Conservation (phyloP, 2,797 vertebrate genomes). For the Cryptoprocta ferox region DNA sequence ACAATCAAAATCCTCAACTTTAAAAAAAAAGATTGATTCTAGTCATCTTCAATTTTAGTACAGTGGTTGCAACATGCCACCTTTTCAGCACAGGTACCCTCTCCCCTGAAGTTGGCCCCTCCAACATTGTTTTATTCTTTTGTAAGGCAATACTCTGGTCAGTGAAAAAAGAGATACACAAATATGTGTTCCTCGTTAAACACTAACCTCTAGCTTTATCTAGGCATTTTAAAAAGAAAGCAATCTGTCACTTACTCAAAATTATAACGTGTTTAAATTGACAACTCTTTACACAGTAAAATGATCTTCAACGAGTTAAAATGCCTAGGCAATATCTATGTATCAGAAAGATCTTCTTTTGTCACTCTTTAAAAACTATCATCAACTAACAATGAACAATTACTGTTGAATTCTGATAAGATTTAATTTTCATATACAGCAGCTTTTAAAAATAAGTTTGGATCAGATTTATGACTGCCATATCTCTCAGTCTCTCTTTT, state of each 20-base stretch:
- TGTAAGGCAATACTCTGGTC: neutral
- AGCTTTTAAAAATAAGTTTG: constrained; percentile 3
- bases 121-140: neutral
- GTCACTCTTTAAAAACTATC: neutral
- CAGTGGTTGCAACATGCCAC: neutral
- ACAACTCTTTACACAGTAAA: neutral
- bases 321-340: neutral
- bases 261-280: neutral
- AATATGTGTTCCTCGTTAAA: neutral
- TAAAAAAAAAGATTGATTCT: neutral
- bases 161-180: neutral
- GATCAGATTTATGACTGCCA: neutral
- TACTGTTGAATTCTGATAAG: neutral
- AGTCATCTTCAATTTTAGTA: neutral
- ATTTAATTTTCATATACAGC: neutral
- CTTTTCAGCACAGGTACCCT: neutral
- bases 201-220: neutral
- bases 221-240: neutral
- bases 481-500: neutral
- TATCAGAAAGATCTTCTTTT: neutral
- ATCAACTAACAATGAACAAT: neutral
- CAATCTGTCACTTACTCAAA: neutral
- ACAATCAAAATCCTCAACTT: too few relatives aligned
- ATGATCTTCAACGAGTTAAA: neutral
- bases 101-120: neutral